Evolutionary conservation across 2,797 vertebrate genomes (phyloP).

Genomic region (Antrozous pallidus): DNA sequence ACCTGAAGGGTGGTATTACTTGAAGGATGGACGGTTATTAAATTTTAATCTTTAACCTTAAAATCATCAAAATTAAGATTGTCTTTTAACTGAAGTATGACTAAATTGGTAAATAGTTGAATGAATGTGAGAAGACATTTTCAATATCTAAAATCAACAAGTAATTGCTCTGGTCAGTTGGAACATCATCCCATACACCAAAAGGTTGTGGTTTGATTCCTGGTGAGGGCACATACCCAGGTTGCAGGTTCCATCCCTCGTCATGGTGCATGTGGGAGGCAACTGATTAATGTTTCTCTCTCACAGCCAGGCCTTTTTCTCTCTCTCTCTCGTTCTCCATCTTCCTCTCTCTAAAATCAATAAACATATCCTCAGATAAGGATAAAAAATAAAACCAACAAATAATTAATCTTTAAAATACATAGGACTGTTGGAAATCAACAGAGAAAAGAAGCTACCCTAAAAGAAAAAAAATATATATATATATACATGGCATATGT

Average conservation of each 20-base stretch:
- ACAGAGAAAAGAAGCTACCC: accelerated
- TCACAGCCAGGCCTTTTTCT: neutral
- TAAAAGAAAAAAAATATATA: neutral
- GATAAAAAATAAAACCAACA: neutral
- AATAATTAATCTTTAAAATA: neutral
- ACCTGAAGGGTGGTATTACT: neutral
- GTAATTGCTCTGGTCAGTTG: neutral
- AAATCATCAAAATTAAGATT: neutral
- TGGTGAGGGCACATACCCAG: neutral
- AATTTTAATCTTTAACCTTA: neutral
- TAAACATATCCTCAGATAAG: neutral
- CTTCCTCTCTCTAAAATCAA: neutral
- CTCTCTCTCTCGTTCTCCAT: neutral
- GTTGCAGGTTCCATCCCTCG: neutral
- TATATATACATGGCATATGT: neutral
- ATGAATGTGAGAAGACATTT: neutral
- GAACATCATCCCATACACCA: neutral
- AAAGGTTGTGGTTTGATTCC: neutral
- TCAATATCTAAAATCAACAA: neutral
- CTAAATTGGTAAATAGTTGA: neutral
- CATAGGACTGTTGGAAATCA: neutral
- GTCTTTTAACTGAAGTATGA: neutral
- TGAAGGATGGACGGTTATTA: neutral
- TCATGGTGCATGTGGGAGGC: neutral
- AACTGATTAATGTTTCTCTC: neutral